Evolutionary conservation across 2,888 invertebrate genomes (phyloP).

Genomic region (Epiblema foenella): DNA sequence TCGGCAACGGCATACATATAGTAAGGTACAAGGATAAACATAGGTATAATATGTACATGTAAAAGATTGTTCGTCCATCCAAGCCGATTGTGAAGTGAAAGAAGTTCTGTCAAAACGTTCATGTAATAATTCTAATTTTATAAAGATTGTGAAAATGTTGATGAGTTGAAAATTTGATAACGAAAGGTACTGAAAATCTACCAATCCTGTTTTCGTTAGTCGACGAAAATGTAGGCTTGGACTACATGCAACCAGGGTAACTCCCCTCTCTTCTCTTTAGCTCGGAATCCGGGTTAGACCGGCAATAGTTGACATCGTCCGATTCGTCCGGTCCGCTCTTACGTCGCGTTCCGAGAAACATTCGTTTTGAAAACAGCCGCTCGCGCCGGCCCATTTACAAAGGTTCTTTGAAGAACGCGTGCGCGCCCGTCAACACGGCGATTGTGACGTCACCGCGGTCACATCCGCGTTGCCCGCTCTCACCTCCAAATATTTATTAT

Average conservation of each 20-base stretch:
- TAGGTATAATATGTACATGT: background rate
- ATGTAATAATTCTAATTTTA: too few species aligned
- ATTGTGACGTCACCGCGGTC: conserved; percentile 50
- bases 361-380: conserved; percentile 68
- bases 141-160: too few species aligned
- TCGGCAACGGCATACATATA: conserved; percentile 1
- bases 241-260: too few species aligned
- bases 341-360: conserved; percentile 47
- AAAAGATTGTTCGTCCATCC: conserved; percentile 4
- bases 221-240: background rate
- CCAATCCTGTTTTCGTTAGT: background rate
- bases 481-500: conserved; percentile 70
- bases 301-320: background rate
- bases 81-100: too few species aligned
- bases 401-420: conserved; percentile 75
- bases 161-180: too few species aligned
- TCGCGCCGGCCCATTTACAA: conserved; percentile 62
- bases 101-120: too few species aligned
- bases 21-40: background rate
- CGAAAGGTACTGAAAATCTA: background rate
- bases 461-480: conserved; percentile 62
- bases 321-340: background rate
- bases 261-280: too few species aligned
- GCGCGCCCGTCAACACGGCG: conserved; percentile 64
- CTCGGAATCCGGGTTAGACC: background rate